phyloP scores from a whole-genome alignment of 2,888 invertebrate genomes.

The Trachelus tabidus region DNA sequence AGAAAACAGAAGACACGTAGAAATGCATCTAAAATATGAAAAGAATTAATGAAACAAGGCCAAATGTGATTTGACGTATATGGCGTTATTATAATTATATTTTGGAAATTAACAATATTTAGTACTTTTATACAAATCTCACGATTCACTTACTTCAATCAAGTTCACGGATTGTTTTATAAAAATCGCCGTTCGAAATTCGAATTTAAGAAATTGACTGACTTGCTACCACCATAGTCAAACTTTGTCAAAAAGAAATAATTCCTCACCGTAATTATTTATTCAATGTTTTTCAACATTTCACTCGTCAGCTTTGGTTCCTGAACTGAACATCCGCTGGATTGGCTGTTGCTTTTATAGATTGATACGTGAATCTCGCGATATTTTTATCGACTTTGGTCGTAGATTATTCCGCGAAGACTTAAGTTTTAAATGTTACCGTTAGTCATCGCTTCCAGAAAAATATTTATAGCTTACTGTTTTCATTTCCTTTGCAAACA shows the following conservation, averaged over 20 bases:
- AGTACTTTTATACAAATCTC: not conserved
- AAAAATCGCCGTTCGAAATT: no score
- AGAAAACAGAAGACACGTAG: not conserved
- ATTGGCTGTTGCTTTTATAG: not conserved
- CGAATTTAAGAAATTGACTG: no score
- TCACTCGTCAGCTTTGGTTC: not conserved
- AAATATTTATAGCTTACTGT: not conserved
- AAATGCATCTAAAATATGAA: not conserved
- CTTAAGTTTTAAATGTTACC: not conserved
- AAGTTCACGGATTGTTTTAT: not conserved
- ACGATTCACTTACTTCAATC: not conserved
- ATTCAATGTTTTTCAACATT: not conserved
- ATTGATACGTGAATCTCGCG: not conserved
- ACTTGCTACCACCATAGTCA: no score
- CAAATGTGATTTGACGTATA: not conserved
- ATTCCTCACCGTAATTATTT: not conserved
- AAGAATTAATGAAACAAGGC: not conserved
- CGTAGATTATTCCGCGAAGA: not conserved
- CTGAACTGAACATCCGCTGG: not conserved
- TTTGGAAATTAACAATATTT: not conserved
- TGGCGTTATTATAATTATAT: not conserved
- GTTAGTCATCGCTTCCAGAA: not conserved
- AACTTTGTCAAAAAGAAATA: no score
- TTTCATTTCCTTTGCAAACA: not conserved
- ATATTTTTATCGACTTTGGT: not conserved